Evolutionary conservation across 1,140 invertebrate genomes (phyloP).

Genomic region (Nilaparvata lugens): DNA sequence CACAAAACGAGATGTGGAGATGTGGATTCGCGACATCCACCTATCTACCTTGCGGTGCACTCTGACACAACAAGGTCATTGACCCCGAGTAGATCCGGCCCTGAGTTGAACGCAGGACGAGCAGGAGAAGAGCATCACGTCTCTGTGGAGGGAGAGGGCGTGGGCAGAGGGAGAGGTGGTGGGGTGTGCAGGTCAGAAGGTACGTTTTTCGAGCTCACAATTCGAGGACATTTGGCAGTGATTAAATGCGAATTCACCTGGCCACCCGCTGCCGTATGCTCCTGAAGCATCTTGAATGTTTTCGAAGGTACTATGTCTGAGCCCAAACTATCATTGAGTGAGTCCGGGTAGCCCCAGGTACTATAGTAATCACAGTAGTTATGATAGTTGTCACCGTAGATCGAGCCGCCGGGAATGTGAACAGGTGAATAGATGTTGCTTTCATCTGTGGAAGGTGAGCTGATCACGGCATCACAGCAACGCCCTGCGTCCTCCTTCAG

Average conservation of each 20-base stretch:
- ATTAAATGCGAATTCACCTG: slow-evolving; percentile 23
- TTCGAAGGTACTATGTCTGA: slow-evolving; percentile 43
- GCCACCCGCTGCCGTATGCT: slow-evolving; percentile 25
- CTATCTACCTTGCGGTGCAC: slow-evolving; percentile 13
- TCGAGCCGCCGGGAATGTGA: slow-evolving; percentile 28
- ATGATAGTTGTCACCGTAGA: slow-evolving; percentile 33
- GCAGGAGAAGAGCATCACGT: slow-evolving; percentile 17
- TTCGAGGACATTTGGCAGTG: slow-evolving; percentile 26
- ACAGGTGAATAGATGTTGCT: slow-evolving; percentile 22
- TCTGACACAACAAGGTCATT: slow-evolving; percentile 20
- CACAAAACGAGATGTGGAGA: slow-evolving; percentile 5
- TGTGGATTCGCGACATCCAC: slow-evolving; percentile 7
- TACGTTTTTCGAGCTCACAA: slow-evolving; percentile 20
- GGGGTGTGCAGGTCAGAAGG: slow-evolving; percentile 5
- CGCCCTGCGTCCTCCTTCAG: slow-evolving; percentile 40
- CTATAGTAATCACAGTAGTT: slow-evolving; percentile 49
- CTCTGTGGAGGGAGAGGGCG: slow-evolving; percentile 15
- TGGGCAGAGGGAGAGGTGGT: slow-evolving; percentile 2
- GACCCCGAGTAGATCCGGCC: slow-evolving; percentile 16
- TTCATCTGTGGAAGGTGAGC: slow-evolving; percentile 27
- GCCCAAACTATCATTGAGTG: slow-evolving; percentile 15
- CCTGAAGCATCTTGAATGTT: slow-evolving; percentile 39
- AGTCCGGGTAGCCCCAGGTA: slow-evolving; percentile 41
- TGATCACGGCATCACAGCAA: slow-evolving; percentile 33
- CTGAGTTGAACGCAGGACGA: no score